These are phyloP conservation scores for Toxotes jaculatrix DNA, from an alignment of 2,113 vertebrate genomes.

Conservation along the genomic window DNA sequence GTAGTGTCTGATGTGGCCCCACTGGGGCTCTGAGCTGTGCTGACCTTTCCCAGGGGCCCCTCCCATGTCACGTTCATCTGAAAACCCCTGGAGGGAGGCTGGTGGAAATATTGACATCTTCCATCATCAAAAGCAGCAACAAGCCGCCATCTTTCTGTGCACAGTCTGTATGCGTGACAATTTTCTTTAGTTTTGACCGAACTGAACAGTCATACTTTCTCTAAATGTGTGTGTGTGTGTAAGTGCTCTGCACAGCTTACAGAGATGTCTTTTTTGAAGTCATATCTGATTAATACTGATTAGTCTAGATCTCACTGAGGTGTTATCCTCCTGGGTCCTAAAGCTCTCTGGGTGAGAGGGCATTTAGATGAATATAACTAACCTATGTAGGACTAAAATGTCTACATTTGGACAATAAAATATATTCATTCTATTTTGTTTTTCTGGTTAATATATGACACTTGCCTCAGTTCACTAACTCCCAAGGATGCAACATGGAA, in stretches of 20 bases:
- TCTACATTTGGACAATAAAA: not conserved
- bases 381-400: not conserved
- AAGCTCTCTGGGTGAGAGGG: not conserved
- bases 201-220: not conserved
- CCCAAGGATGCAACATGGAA: not conserved
- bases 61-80: conserved; percentile 38
- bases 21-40: conserved; percentile 9
- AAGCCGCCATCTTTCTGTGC: conserved; percentile 1
- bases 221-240: not conserved
- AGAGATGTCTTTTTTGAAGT: conserved; percentile 9
- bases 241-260: not conserved
- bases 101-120: conserved; percentile 26
- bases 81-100: conserved; percentile 29
- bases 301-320: conserved; percentile 13
- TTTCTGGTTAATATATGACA: not conserved
- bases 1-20: conserved; percentile 40
- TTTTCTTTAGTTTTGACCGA: not conserved
- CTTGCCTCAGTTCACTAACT: not conserved
- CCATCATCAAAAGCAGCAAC: conserved; percentile 33
- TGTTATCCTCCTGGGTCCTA: conserved; percentile 7
- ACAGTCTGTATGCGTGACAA: not conserved
- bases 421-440: not conserved
- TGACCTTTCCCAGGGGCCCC: conserved; percentile 53
- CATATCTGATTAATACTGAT: conserved; percentile 28
- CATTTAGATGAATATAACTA: not conserved